A percentile compares a stretch with the other conserved stretches of the same genome.
These are phyloP conservation scores for Trichopoda pennipes DNA, from an alignment of 2,888 invertebrate genomes.

Conservation along the genomic window DNA sequence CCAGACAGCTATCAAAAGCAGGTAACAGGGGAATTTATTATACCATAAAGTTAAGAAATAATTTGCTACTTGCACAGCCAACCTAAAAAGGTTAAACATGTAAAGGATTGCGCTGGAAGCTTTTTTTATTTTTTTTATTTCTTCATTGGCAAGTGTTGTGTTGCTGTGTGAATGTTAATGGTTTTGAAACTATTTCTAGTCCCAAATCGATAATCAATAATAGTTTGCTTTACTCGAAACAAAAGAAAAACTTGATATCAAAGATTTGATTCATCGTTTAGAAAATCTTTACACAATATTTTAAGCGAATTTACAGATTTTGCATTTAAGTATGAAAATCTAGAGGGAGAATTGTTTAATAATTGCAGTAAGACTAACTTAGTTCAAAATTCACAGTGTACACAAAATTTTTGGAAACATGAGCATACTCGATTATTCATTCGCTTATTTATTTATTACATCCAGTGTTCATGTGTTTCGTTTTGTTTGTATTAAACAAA, in stretches of 20 bases:
- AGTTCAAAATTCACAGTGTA: no score
- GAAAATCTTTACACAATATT: conserved; percentile 17
- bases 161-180: conserved; percentile 46
- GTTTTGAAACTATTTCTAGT: conserved; percentile 69
- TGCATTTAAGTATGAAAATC: no score
- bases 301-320: not conserved
- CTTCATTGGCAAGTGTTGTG: conserved; percentile 8
- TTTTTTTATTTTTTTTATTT: conserved; percentile 9
- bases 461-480: not conserved
- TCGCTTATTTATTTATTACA: not conserved
- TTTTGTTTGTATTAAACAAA: not conserved
- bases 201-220: conserved; percentile 81
- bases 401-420: not conserved
- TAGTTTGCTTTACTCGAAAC: conserved; percentile 7
- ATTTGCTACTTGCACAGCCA: conserved; percentile 38
- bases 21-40: conserved; percentile 61
- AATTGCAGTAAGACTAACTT: not conserved
- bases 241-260: not conserved
- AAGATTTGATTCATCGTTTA: conserved; percentile 5
- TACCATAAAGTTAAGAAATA: conserved; percentile 40
- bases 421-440: not conserved
- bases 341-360: no score
- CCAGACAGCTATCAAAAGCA: conserved; percentile 34
- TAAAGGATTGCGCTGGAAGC: conserved; percentile 43
- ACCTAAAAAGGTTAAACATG: conserved; percentile 34